Evolutionary conservation across 2,888 invertebrate genomes (phyloP).

Genomic region (Apotomis turbidana): DNA sequence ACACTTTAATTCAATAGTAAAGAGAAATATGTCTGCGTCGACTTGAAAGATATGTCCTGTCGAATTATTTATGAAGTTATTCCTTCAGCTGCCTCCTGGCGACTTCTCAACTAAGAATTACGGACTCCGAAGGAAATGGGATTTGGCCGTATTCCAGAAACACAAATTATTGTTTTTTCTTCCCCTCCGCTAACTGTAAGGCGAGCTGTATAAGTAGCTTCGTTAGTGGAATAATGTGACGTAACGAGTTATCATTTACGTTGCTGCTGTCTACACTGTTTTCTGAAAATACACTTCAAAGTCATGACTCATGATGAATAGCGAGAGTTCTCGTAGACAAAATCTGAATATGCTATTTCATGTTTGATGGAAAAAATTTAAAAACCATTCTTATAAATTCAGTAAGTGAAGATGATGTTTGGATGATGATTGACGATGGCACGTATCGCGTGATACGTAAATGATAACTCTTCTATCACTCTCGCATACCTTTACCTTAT

Average conservation of each 20-base stretch:
- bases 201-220: constrained; percentile 41
- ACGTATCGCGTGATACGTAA: no score
- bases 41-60: constrained; percentile 49
- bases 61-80: constrained; percentile 64
- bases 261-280: constrained; percentile 29
- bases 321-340: no score
- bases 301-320: no score
- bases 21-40: constrained; percentile 18
- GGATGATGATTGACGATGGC: no score
- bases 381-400: no score
- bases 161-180: constrained; percentile 53
- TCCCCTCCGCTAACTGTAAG: constrained; percentile 44
- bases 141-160: constrained; percentile 59
- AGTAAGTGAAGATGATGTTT: no score
- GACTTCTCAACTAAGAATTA: constrained; percentile 52
- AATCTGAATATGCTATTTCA: no score
- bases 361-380: no score
- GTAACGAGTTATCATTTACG: constrained; percentile 39
- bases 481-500: no score
- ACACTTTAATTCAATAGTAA: constrained; percentile 16
- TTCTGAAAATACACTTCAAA: neutral
- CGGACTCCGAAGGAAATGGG: constrained; percentile 50
- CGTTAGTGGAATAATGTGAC: constrained; percentile 43
- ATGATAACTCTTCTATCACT: no score
- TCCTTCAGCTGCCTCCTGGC: constrained; percentile 49